Percentiles rank a stretch among this genome's conserved stretches.
Evolutionary conservation across 2,113 vertebrate species (phyloP).

Genomic region (Hirundichthys speculiger): DNA sequence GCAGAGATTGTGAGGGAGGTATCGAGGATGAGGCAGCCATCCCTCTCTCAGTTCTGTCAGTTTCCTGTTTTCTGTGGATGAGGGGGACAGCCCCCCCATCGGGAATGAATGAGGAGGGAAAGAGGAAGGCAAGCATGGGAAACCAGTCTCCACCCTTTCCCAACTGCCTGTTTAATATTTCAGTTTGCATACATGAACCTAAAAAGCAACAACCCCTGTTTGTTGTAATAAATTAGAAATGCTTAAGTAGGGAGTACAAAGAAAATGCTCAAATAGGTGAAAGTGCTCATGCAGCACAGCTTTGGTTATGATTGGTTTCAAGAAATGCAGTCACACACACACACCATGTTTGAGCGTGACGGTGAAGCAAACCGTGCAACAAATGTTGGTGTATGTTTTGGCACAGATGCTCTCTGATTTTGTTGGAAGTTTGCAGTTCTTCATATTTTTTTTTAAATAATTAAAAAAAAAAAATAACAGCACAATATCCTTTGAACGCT

Average conservation of each 20-base stretch:
- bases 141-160: slow-evolving; percentile 34
- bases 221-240: slow-evolving; percentile 47
- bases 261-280: not conserved
- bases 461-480: too few species aligned
- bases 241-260: slow-evolving; percentile 1
- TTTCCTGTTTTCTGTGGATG: slow-evolving; percentile 64
- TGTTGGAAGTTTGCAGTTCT: slow-evolving; percentile 54
- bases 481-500: slow-evolving; percentile 73
- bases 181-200: slow-evolving; percentile 32
- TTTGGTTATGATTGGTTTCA: not conserved
- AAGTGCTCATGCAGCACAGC: slow-evolving; percentile 10
- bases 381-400: slow-evolving; percentile 37
- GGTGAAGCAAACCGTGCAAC: not conserved
- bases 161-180: slow-evolving; percentile 35
- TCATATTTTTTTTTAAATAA: slow-evolving; percentile 66
- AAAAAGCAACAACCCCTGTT: slow-evolving; percentile 37
- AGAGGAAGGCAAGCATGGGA: slow-evolving; percentile 53
- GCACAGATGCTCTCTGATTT: slow-evolving; percentile 39
- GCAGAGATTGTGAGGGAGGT: slow-evolving; percentile 1
- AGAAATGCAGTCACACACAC: not conserved
- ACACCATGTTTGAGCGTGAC: not conserved
- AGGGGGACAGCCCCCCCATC: slow-evolving; percentile 56
- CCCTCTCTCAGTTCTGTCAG: slow-evolving; percentile 59
- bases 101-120: slow-evolving; percentile 48
- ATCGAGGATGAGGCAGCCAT: slow-evolving; percentile 35